Evolutionary conservation across 2,797 vertebrate species (phyloP), one percentile per base, ranked within the genome.

Genomic region (Crypturellus tataupa): DNA sequence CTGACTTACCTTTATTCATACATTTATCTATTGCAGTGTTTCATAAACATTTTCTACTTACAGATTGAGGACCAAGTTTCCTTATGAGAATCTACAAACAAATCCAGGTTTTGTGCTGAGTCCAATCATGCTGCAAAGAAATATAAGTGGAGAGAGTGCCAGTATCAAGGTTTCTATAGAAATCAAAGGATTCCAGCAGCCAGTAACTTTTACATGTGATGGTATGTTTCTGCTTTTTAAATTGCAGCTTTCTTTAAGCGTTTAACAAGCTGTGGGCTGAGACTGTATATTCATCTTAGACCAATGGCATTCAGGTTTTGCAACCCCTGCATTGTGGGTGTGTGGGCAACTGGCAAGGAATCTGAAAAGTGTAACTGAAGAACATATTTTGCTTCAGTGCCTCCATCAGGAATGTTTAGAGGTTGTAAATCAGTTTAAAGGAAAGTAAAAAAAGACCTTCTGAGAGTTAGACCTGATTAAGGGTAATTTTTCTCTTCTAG

Each of bases 171-270:
- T 99, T 94, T 99, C 99, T 68, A 99, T 99, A 88, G 99, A 99
- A 97, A 99, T 99, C 6, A 98, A 99, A 49, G 99, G 99, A 78
- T 99, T 98, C 94, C 98, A 99, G 94, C 98, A 99, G 78, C 99
- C 99, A 19, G 99, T 99, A n/a, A 99, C 99, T 67, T 99, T 99
- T 96, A 99, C 99, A 9, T 99, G 99, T 37, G 99, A 99, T 93
- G 99, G 99, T 99, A 98, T 23, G 94, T 88, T 58, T 72, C 58
- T 77, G 25, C n/a, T 90, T 87, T 75, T 71, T 67, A 15, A 81
- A 75, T 14, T 75, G 31, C 19, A 42, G 18, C 70, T 87, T 69
- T 24, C 39, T 92, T 91, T 7, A 46, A 58, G 60, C 56, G 20
- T 9, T 49, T 60, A 31, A 5, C 55, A 56, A 12, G 40, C 7